Percentiles rank a stretch among this genome's conserved stretches.
phyloP scores from a whole-genome alignment of 1,140 invertebrate genomes.

The Sinonovacula constricta region DNA sequence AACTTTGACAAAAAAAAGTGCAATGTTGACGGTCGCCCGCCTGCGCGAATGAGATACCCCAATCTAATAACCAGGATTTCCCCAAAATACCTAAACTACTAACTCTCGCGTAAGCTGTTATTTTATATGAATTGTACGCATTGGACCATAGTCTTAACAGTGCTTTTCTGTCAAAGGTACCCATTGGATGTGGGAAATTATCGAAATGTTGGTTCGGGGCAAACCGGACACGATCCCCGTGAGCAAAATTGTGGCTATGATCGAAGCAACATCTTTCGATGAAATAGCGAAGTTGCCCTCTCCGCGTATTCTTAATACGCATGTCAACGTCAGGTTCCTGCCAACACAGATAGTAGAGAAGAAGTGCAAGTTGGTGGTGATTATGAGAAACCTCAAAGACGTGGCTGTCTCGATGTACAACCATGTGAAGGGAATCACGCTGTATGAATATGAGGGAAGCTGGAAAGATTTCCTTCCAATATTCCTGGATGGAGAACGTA shows the following conservation, averaged over 20 bases:
- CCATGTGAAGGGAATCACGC: background rate
- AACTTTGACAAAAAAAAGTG: too few species aligned
- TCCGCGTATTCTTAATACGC: slow-evolving; percentile 50
- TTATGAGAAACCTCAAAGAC: slow-evolving; percentile 56
- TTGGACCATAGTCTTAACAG: too few species aligned
- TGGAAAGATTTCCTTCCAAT: slow-evolving; percentile 31
- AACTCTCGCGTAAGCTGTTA: too few species aligned
- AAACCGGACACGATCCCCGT: slow-evolving; percentile 27
- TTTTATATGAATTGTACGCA: too few species aligned
- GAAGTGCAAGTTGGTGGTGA: slow-evolving; percentile 45
- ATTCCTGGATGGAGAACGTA: slow-evolving; percentile 48
- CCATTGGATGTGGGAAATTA: slow-evolving; percentile 53
- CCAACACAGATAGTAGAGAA: slow-evolving; percentile 35
- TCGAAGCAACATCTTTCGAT: slow-evolving; percentile 7
- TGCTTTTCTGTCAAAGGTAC: too few species aligned
- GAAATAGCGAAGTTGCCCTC: slow-evolving; percentile 9
- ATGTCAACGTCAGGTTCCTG: slow-evolving; percentile 27
- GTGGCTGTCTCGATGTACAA: slow-evolving; percentile 53
- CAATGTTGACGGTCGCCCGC: too few species aligned
- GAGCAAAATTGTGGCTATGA: background rate
- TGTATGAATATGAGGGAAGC: slow-evolving; percentile 24
- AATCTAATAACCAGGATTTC: too few species aligned
- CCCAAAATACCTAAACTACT: too few species aligned
- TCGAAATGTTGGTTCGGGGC: slow-evolving; percentile 27
- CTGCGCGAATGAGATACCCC: too few species aligned